Conservation (phyloP, 2,888 invertebrate species). For the Lasioglossum zephyrum region DNA sequence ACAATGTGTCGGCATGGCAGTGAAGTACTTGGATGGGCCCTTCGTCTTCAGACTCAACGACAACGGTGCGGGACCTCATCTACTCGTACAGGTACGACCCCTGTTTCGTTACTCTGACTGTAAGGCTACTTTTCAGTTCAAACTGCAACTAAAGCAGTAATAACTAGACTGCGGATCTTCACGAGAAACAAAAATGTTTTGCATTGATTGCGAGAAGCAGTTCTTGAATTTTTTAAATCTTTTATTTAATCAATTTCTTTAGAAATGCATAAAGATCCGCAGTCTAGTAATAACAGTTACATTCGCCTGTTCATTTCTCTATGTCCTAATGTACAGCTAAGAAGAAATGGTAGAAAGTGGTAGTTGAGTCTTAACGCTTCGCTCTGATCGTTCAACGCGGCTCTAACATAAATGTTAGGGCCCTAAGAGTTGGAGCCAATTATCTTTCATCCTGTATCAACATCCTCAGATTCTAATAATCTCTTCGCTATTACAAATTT, state of each 20-base stretch:
- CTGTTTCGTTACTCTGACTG: not conserved
- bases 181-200: no score
- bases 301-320: not conserved
- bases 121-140: not conserved
- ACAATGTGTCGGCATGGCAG: constrained; percentile 71
- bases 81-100: constrained; percentile 88
- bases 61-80: constrained; percentile 90
- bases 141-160: not conserved
- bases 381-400: not conserved
- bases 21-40: constrained; percentile 86
- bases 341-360: not conserved
- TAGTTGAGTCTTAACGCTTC: not conserved
- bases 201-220: no score
- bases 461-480: no score
- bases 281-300: not conserved
- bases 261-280: no score
- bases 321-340: not conserved
- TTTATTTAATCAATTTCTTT: no score
- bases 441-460: no score
- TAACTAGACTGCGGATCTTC: no score
- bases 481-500: not conserved
- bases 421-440: no score
- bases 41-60: constrained; percentile 91
- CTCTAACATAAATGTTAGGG: not conserved
- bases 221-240: no score